These are phyloP conservation scores for Calephelis nemesis DNA, from an alignment of 1,140 invertebrate species.

Conservation along the genomic window DNA sequence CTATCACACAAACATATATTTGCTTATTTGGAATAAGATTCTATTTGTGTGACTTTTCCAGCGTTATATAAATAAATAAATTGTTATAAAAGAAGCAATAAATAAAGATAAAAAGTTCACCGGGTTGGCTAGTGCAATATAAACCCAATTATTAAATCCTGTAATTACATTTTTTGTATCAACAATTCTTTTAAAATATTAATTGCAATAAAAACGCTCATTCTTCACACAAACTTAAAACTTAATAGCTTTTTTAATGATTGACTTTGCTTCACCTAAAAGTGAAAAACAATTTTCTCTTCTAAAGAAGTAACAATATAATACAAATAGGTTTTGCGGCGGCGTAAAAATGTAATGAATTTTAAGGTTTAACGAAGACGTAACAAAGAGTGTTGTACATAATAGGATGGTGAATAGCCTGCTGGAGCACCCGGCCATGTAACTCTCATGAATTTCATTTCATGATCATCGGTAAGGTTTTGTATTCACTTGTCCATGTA, in stretches of 20 bases:
- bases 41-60: no score
- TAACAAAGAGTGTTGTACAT: conserved; percentile 20
- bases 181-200: neutral
- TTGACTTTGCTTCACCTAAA: conserved; percentile 6
- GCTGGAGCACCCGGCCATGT: conserved; percentile 12
- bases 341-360: conserved; percentile 17
- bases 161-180: no score
- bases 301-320: conserved; percentile 9
- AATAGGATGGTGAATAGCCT: conserved; percentile 6
- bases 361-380: conserved; percentile 20
- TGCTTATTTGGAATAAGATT: no score
- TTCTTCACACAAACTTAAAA: neutral
- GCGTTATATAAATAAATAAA: no score
- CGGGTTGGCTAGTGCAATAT: no score
- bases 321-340: conserved; percentile 13
- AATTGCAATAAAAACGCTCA: neutral
- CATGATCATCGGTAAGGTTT: conserved; percentile 1
- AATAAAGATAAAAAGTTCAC: no score
- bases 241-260: conserved; percentile 1
- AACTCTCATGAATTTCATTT: conserved; percentile 6
- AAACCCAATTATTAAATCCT: no score
- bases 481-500: neutral
- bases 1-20: no score
- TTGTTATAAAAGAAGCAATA: no score
- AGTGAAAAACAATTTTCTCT: conserved; percentile 7